Evolutionary conservation across 53 echinoderm and acorn worm species (phyloP).

Genomic region (Temnopleurus reevesii): DNA sequence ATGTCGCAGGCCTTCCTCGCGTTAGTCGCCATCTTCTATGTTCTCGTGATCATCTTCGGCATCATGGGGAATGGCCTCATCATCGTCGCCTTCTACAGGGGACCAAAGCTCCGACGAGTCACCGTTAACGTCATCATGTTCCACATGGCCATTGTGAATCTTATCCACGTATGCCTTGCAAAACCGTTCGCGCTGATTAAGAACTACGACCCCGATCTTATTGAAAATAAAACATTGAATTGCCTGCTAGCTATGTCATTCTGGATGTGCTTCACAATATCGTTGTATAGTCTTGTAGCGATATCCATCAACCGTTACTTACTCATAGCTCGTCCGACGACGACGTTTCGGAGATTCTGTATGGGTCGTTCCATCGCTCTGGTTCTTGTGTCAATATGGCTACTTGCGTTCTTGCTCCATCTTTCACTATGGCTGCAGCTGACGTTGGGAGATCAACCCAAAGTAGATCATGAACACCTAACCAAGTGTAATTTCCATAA

Average conservation of each 20-base stretch:
- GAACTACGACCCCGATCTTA: constrained; percentile 33
- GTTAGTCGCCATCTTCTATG: constrained; percentile 29
- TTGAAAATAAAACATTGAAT: constrained; percentile 27
- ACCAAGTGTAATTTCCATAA: not conserved
- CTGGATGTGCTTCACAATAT: constrained; percentile 55
- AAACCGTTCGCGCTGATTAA: constrained; percentile 46
- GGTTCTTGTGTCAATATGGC: constrained; percentile 32
- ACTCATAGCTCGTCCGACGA: constrained; percentile 37
- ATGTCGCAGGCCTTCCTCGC: constrained; percentile 34
- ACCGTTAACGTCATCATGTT: constrained; percentile 53
- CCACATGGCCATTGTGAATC: constrained; percentile 48
- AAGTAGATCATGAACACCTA: not conserved
- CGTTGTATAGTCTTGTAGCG: constrained; percentile 41
- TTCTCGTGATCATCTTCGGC: constrained; percentile 30
- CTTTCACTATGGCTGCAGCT: constrained; percentile 31
- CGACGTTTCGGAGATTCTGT: constrained; percentile 47
- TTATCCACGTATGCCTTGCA: constrained; percentile 23
- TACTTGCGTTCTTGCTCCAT: constrained; percentile 33
- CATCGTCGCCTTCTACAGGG: constrained; percentile 45
- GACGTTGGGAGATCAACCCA: not conserved
- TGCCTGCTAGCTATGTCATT: constrained; percentile 19
- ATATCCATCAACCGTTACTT: constrained; percentile 47
- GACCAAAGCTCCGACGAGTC: constrained; percentile 44
- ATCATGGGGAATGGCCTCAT: constrained; percentile 48
- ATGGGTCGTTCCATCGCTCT: constrained; percentile 11